Conservation (phyloP, 2,888 invertebrate genomes). For the Abrostola tripartita region DNA sequence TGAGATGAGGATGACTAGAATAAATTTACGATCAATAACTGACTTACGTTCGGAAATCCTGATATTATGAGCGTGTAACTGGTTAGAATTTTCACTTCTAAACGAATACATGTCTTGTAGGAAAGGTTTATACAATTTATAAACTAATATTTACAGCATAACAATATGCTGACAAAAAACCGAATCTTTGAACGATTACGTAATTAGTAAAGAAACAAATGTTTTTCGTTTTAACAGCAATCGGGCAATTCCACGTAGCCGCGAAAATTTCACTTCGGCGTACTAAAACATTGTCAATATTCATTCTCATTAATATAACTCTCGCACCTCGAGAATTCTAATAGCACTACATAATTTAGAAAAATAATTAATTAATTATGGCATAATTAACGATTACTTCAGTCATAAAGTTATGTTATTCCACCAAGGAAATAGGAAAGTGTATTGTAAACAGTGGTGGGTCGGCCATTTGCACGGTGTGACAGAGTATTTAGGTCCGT, state of each 20-base stretch:
- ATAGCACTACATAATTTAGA: slow-evolving; percentile 45
- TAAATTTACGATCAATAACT: background rate
- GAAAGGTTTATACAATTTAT: slow-evolving; percentile 1
- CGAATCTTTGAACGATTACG: slow-evolving; percentile 35
- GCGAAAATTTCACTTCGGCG: slow-evolving; percentile 65
- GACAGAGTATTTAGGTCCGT: slow-evolving; percentile 90
- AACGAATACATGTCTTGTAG: slow-evolving; percentile 73
- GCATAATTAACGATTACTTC: slow-evolving; percentile 53
- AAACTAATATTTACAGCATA: slow-evolving; percentile 8
- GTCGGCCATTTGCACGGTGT: slow-evolving; percentile 92
- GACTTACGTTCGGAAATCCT: slow-evolving; percentile 73
- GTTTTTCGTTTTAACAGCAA: slow-evolving; percentile 46
- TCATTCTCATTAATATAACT: slow-evolving; percentile 63
- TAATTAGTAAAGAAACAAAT: slow-evolving; percentile 36
- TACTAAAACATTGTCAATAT: slow-evolving; percentile 64
- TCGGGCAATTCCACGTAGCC: slow-evolving; percentile 66
- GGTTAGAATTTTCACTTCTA: slow-evolving; percentile 70
- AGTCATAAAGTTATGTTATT: slow-evolving; percentile 63
- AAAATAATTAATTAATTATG: slow-evolving; percentile 74
- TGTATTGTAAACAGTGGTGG: slow-evolving; percentile 90
- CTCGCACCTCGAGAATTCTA: slow-evolving; percentile 23
- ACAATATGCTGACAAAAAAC: slow-evolving; percentile 15
- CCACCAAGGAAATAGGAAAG: slow-evolving; percentile 70
- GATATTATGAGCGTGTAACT: slow-evolving; percentile 75
- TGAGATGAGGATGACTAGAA: background rate